These are phyloP conservation scores for Phenganax stokvisi DNA, from an alignment of 92 coral and sea anemone species.

Conservation along the genomic window DNA sequence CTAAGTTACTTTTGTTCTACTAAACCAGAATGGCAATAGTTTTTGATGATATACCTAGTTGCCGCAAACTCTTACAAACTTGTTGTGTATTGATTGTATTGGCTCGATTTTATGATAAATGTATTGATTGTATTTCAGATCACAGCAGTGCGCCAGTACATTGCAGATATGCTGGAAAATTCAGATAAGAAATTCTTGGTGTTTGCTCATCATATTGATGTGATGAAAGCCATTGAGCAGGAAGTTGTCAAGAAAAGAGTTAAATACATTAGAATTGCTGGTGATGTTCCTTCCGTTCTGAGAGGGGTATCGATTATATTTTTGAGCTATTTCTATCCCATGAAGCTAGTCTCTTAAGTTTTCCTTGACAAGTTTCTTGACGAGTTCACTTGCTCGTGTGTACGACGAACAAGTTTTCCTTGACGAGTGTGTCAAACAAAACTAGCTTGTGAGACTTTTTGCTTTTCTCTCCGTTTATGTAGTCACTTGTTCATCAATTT, in stretches of 20 bases:
- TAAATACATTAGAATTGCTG: conserved; percentile 81
- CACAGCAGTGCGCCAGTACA: conserved; percentile 78
- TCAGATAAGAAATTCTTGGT: conserved; percentile 81
- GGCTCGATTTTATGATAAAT: background rate
- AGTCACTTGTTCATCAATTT: conserved; percentile 75
- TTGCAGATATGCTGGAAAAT: conserved; percentile 72
- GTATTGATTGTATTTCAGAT: conserved; percentile 48
- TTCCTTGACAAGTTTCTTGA: too few species aligned
- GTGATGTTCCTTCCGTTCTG: conserved; percentile 70
- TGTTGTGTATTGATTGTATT: background rate
- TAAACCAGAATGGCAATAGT: too few species aligned
- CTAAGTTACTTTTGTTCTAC: too few species aligned
- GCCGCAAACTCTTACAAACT: too few species aligned
- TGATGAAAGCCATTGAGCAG: conserved; percentile 63
- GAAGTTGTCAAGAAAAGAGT: conserved; percentile 57
- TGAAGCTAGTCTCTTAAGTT: too few species aligned
- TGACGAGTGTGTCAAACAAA: too few species aligned
- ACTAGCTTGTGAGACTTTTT: too few species aligned
- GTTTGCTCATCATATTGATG: conserved; percentile 74
- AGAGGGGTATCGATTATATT: conserved; percentile 64
- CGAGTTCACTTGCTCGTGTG: too few species aligned
- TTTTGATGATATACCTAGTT: too few species aligned
- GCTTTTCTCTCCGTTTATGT: background rate
- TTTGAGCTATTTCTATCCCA: background rate
- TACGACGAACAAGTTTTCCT: too few species aligned